Evolutionary conservation across 2,888 invertebrate genomes (phyloP).

Genomic region (Flabesymbios commensalis): DNA sequence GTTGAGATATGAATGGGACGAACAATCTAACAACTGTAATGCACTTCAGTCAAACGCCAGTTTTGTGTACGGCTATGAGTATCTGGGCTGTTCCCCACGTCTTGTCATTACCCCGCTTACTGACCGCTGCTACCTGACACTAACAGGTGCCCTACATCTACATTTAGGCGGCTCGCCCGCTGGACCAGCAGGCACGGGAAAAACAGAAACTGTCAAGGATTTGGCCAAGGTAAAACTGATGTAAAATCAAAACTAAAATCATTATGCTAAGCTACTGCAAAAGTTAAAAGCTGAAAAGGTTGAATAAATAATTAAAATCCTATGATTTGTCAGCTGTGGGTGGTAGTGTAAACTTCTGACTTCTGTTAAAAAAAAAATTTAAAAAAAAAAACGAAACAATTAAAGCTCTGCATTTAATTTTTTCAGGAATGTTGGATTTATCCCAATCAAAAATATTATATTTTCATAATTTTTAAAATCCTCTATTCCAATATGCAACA

Average conservation of each 20-base stretch:
- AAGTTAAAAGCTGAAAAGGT: no score
- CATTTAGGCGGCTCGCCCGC: conserved; percentile 60
- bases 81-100: conserved; percentile 59
- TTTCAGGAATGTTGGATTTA: no score
- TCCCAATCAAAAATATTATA: no score
- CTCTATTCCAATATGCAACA: no score
- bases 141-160: conserved; percentile 59
- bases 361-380: no score
- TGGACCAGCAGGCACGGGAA: conserved; percentile 61
- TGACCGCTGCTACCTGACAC: conserved; percentile 55
- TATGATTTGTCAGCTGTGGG: no score
- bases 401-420: conserved; percentile 10
- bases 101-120: conserved; percentile 26
- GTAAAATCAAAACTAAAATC: not conserved
- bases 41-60: conserved; percentile 58
- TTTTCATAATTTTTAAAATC: no score
- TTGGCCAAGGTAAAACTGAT: conserved; percentile 51
- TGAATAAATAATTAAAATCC: no score
- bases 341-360: no score
- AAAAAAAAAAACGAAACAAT: not conserved
- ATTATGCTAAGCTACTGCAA: no score
- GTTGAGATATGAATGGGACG: conserved; percentile 61
- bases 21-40: conserved; percentile 56
- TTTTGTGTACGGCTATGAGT: conserved; percentile 61
- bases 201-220: conserved; percentile 62